Evolutionary conservation across 2,888 invertebrate genomes (phyloP).

Genomic region (Cataglyphis livida): DNA sequence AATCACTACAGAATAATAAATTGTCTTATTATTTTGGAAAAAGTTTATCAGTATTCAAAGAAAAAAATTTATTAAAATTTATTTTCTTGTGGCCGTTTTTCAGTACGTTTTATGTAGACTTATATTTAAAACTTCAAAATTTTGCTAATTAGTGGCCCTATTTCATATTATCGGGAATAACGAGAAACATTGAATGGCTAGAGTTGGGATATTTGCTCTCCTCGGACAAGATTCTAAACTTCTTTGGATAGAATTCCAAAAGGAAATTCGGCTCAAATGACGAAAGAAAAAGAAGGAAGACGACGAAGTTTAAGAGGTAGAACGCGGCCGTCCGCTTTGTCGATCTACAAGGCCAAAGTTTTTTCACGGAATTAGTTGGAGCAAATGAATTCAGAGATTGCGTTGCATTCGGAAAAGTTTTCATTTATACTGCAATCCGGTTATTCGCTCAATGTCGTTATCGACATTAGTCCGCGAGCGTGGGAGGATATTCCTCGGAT

Average conservation of each 20-base stretch:
- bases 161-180: slow-evolving; percentile 41
- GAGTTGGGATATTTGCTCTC: slow-evolving; percentile 11
- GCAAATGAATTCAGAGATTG: slow-evolving; percentile 56
- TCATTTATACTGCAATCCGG: slow-evolving; percentile 43
- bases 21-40: neutral
- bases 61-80: neutral
- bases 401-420: slow-evolving; percentile 49
- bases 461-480: slow-evolving; percentile 42
- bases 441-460: slow-evolving; percentile 33
- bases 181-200: slow-evolving; percentile 37
- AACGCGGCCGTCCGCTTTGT: slow-evolving; percentile 16
- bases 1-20: neutral
- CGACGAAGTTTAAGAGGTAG: neutral
- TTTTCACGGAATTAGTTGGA: slow-evolving; percentile 54
- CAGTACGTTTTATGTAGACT: neutral
- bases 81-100: neutral
- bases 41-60: neutral
- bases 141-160: slow-evolving; percentile 6
- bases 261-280: slow-evolving; percentile 30
- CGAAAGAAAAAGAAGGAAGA: slow-evolving; percentile 27
- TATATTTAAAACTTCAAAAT: slow-evolving; percentile 22
- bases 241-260: slow-evolving; percentile 49
- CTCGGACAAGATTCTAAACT: slow-evolving; percentile 40
- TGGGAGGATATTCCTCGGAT: slow-evolving; percentile 21
- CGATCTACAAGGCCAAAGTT: slow-evolving; percentile 45